Conservation (phyloP, 2,113 vertebrate genomes). For the Desmodus rotundus region DNA sequence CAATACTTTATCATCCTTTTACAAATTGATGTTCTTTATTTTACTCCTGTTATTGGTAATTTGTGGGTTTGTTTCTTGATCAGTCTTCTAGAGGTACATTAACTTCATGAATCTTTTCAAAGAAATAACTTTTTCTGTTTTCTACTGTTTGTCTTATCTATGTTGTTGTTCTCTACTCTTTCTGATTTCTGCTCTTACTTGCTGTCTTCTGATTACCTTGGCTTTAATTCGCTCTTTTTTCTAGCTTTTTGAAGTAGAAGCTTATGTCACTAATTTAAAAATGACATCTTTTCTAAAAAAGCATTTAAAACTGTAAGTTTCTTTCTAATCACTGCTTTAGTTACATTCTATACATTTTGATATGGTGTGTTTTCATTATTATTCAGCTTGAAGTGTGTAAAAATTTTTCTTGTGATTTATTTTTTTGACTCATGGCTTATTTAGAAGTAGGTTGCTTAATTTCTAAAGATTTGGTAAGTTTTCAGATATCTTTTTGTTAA, state of each 20-base stretch:
- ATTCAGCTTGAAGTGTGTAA: neutral
- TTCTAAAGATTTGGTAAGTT: neutral
- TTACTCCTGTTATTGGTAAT: neutral
- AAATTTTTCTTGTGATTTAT: neutral
- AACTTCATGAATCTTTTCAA: neutral
- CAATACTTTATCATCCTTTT: neutral
- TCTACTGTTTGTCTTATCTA: neutral
- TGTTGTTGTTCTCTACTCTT: neutral
- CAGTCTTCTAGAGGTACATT: neutral
- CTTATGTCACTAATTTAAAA: neutral
- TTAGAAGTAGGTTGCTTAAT: neutral
- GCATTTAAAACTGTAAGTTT: neutral
- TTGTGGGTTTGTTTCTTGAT: neutral
- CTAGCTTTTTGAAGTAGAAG: neutral
- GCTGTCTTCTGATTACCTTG: neutral
- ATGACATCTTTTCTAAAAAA: neutral
- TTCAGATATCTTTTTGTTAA: neutral
- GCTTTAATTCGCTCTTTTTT: neutral
- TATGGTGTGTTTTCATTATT: neutral
- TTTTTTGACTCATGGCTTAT: neutral
- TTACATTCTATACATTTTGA: neutral
- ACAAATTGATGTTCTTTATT: neutral
- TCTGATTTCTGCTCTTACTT: neutral
- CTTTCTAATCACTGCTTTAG: neutral
- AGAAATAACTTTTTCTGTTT: neutral